Evolutionary conservation across 2,797 vertebrate species (phyloP).

Genomic region (Corythornis leucogaster): DNA sequence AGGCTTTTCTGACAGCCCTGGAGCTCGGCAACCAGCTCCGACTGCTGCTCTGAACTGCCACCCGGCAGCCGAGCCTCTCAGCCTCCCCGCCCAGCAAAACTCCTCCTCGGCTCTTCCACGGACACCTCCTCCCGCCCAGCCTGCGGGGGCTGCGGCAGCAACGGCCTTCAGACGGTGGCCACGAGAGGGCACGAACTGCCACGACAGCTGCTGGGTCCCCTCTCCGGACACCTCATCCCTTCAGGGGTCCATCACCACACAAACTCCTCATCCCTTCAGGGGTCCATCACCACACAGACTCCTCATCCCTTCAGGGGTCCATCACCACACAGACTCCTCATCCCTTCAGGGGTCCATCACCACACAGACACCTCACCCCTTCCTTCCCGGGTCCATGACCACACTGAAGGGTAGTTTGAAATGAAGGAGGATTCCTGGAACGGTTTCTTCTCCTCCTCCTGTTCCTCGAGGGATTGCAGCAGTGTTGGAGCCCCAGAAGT

Average conservation of each 20-base stretch:
- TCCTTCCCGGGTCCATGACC: too few species aligned
- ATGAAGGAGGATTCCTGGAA: not conserved
- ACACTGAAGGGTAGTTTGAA: too few species aligned
- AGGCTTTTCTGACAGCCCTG: not conserved
- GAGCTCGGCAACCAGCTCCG: not conserved
- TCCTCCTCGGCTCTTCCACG: not conserved
- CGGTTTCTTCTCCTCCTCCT: not conserved
- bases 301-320: accelerated
- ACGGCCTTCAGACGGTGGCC: accelerated
- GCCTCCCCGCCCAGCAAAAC: accelerated
- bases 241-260: accelerated
- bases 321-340: not conserved
- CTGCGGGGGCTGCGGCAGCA: not conserved
- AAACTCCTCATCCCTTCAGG: accelerated
- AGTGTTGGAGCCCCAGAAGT: accelerated
- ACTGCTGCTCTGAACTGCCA: not conserved
- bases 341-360: accelerated
- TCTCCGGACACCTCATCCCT: accelerated
- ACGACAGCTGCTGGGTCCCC: not conserved
- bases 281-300: not conserved
- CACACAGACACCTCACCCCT: not conserved
- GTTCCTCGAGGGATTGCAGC: not conserved
- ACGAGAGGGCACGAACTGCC: not conserved
- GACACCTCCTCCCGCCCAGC: not conserved
- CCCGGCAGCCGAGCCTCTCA: not conserved